phyloP scores from a whole-genome alignment of 30 jellyfish, hydroid and myxozoan species.

The Turritopsis dohrnii region DNA sequence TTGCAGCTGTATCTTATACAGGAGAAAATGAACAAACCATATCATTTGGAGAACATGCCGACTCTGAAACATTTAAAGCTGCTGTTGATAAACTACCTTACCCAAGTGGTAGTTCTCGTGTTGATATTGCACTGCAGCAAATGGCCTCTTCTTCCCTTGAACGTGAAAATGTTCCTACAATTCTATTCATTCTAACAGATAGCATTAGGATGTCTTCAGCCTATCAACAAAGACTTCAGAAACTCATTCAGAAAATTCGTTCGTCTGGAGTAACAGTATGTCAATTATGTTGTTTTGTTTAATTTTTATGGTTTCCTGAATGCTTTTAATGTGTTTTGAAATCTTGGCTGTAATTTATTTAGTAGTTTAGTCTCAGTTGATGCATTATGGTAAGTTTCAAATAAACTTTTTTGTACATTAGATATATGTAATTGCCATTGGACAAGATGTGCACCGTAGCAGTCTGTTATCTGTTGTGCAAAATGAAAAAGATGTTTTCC shows the following conservation, averaged over 20 bases:
- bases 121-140: slow-evolving; percentile 56
- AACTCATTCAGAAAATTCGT: slow-evolving; percentile 45
- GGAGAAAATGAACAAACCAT: slow-evolving; percentile 40
- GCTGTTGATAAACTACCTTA: slow-evolving; percentile 52
- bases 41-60: slow-evolving; percentile 33
- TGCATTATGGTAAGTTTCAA: neutral
- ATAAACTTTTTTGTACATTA: neutral
- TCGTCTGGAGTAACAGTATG: slow-evolving; percentile 63
- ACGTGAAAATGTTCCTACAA: slow-evolving; percentile 39
- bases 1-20: slow-evolving; percentile 58
- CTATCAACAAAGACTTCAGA: slow-evolving; percentile 3
- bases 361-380: neutral
- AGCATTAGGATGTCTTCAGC: slow-evolving; percentile 48
- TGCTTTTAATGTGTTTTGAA: neutral
- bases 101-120: slow-evolving; percentile 70
- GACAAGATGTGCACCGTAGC: slow-evolving; percentile 44
- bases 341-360: neutral
- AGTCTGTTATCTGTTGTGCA: slow-evolving; percentile 41
- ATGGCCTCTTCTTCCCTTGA: slow-evolving; percentile 24
- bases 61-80: slow-evolving; percentile 19
- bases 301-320: neutral
- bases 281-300: too few species aligned
- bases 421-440: slow-evolving; percentile 65
- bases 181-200: slow-evolving; percentile 60
- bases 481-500: slow-evolving; percentile 50